These are phyloP conservation scores for Chrysogorgia sp. DNA, from an alignment of 92 coral and sea anemone species.

Conservation along the genomic window DNA sequence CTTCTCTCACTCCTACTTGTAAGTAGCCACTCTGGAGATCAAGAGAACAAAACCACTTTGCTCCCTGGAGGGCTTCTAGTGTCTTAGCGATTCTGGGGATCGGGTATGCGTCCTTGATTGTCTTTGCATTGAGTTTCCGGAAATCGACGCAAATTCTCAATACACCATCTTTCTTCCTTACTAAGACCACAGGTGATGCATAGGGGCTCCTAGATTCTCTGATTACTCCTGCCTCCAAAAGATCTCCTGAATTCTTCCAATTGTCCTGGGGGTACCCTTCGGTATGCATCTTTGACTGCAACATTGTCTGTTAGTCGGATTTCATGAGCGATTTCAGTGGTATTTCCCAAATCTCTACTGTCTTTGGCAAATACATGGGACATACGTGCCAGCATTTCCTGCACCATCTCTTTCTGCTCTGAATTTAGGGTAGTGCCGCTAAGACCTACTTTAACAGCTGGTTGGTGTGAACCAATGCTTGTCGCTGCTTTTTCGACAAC, in stretches of 20 bases:
- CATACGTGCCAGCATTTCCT: slow-evolving; percentile 39
- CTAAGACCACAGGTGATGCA: slow-evolving; percentile 43
- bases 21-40: slow-evolving; percentile 60
- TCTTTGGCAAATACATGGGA: slow-evolving; percentile 20
- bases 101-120: slow-evolving; percentile 53
- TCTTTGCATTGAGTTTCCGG: slow-evolving; percentile 54
- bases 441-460: no score
- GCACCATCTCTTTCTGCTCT: slow-evolving; percentile 20
- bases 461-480: no score
- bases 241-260: slow-evolving; percentile 27
- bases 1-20: slow-evolving; percentile 43
- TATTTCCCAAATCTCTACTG: slow-evolving; percentile 11
- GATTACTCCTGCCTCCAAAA: slow-evolving; percentile 34
- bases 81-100: slow-evolving; percentile 49
- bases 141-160: slow-evolving; percentile 23
- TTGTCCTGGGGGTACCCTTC: slow-evolving; percentile 18
- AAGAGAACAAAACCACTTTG: slow-evolving; percentile 52
- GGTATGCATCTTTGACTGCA: not conserved
- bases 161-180: slow-evolving; percentile 39
- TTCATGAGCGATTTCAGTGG: slow-evolving; percentile 1
- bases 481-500: no score
- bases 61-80: slow-evolving; percentile 46
- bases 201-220: slow-evolving; percentile 39
- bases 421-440: no score
- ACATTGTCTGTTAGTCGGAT: slow-evolving; percentile 9